These are phyloP conservation scores for Drosophila paulistorum DNA, from an alignment of 1,140 invertebrate genomes.

Conservation along the genomic window DNA sequence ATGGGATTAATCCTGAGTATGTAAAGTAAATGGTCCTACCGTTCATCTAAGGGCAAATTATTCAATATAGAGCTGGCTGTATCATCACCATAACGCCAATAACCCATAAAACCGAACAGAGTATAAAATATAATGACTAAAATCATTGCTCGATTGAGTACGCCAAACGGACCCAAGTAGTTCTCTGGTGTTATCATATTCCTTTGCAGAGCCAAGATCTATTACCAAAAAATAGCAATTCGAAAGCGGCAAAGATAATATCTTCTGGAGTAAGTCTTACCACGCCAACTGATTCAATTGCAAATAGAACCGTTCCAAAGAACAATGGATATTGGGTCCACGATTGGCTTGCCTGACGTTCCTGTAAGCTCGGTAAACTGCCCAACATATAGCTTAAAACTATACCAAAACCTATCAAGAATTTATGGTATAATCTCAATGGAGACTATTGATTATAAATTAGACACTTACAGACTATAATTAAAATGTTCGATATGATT, in stretches of 20 bases:
- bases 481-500: slow-evolving; percentile 35
- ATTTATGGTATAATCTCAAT: no score
- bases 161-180: slow-evolving; percentile 48
- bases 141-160: slow-evolving; percentile 54
- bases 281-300: slow-evolving; percentile 55
- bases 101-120: slow-evolving; percentile 54
- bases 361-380: slow-evolving; percentile 37
- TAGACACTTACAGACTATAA: slow-evolving; percentile 30
- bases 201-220: slow-evolving; percentile 43
- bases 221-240: not conserved
- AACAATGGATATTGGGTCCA: slow-evolving; percentile 24
- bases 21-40: slow-evolving; percentile 17
- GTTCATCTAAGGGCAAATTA: slow-evolving; percentile 46
- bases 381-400: slow-evolving; percentile 29
- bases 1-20: not conserved
- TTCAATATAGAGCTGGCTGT: slow-evolving; percentile 41
- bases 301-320: slow-evolving; percentile 58
- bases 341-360: slow-evolving; percentile 33
- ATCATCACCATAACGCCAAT: slow-evolving; percentile 49
- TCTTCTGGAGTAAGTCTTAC: slow-evolving; percentile 16
- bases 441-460: not conserved
- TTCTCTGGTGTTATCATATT: slow-evolving; percentile 42
- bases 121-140: slow-evolving; percentile 40
- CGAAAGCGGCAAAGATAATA: no score
- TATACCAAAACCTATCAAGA: slow-evolving; percentile 28